These are phyloP conservation scores for Drosophila arawakana DNA, from an alignment of 1,140 invertebrate species.

Conservation along the genomic window DNA sequence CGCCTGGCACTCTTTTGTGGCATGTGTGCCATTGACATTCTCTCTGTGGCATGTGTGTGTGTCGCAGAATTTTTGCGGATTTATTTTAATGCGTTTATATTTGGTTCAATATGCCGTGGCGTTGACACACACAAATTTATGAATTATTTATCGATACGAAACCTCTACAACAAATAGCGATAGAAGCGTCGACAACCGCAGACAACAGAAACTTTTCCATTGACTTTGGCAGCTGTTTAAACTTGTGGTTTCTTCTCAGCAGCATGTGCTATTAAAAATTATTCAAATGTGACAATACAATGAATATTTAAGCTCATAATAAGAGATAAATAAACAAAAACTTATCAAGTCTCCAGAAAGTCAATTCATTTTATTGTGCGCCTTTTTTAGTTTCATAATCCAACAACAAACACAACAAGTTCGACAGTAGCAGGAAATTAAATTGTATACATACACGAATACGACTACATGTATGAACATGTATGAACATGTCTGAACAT, in stretches of 20 bases:
- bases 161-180: constrained; percentile 26
- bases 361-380: not conserved
- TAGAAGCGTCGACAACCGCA: constrained; percentile 20
- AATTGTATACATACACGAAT: constrained; percentile 10
- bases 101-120: constrained; percentile 56
- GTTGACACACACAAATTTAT: constrained; percentile 62
- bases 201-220: constrained; percentile 36
- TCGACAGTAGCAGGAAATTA: constrained; percentile 34
- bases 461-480: not conserved
- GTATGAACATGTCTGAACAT: not conserved
- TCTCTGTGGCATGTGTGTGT: constrained; percentile 12
- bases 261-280: not conserved
- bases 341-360: not conserved
- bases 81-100: constrained; percentile 74
- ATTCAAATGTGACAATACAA: constrained; percentile 8
- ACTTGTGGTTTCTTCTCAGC: constrained; percentile 28
- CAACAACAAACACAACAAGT: constrained; percentile 20
- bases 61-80: constrained; percentile 55
- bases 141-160: constrained; percentile 73
- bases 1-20: constrained; percentile 31
- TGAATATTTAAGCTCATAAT: constrained; percentile 1
- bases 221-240: constrained; percentile 65
- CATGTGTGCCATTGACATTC: constrained; percentile 41
- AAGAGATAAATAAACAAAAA: not conserved
- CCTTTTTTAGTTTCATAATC: not conserved